Percentiles rank a stretch among this genome's conserved stretches.
Conservation (phyloP, 2,113 vertebrate genomes). For the Cercopithecus mona region DNA sequence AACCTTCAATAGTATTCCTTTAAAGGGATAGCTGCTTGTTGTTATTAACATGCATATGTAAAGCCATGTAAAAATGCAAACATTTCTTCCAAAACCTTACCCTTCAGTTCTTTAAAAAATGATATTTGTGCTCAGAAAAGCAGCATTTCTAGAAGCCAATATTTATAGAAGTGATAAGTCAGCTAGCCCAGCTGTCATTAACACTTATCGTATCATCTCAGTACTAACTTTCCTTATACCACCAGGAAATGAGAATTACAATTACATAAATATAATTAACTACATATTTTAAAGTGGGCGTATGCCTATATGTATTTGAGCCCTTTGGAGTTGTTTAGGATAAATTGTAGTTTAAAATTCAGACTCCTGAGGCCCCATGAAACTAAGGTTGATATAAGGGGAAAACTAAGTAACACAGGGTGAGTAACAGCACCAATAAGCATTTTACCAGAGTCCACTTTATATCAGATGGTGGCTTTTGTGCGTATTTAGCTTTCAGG, state of each 20-base stretch:
- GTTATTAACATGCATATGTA: not conserved
- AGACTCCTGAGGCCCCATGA: not conserved
- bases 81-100: not conserved
- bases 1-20: not conserved
- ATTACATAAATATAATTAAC: constrained; percentile 40
- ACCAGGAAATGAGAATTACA: constrained; percentile 47
- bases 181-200: constrained; percentile 29
- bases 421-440: not conserved
- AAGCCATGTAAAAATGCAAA: constrained; percentile 31
- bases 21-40: constrained; percentile 36
- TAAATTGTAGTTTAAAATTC: not conserved
- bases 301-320: not conserved
- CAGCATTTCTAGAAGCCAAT: constrained; percentile 42
- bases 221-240: constrained; percentile 21
- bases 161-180: constrained; percentile 41
- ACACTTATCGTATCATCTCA: constrained; percentile 2
- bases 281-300: not conserved
- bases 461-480: not conserved
- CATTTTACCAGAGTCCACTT: not conserved
- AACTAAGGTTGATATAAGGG: not conserved
- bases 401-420: not conserved
- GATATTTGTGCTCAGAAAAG: constrained; percentile 6
- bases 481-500: not conserved
- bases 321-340: not conserved
- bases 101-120: not conserved